phyloP scores from a whole-genome alignment of 2,113 vertebrate genomes.

The Scomber colias region DNA sequence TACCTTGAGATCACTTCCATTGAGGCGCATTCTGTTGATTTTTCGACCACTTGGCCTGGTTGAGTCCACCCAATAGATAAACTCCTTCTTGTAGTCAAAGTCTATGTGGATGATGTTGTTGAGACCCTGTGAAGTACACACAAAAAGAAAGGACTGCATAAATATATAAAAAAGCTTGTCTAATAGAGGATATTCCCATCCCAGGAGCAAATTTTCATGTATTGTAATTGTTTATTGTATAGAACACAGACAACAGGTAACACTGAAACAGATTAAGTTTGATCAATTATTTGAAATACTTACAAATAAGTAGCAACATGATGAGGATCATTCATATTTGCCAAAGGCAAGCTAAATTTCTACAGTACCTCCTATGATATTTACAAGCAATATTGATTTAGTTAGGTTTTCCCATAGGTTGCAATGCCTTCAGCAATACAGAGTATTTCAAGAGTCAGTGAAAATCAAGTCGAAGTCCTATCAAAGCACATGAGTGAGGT shows the following conservation, averaged over 20 bases:
- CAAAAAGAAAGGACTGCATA: neutral
- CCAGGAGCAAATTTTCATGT: too few species aligned
- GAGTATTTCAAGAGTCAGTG: conserved; percentile 25
- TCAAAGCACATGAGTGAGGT: conserved; percentile 58
- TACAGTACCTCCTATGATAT: conserved; percentile 12
- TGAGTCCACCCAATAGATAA: conserved; percentile 98
- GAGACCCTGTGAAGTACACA: conserved; percentile 89
- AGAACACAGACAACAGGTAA: too few species aligned
- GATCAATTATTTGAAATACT: neutral
- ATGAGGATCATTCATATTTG: neutral
- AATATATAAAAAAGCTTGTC: too few species aligned
- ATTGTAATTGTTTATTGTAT: too few species aligned
- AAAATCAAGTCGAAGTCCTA: conserved; percentile 36
- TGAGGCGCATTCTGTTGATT: conserved; percentile 97
- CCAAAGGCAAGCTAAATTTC: neutral
- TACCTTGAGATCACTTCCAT: conserved; percentile 97
- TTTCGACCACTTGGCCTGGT: conserved; percentile 95
- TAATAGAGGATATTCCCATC: too few species aligned
- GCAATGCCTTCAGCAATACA: conserved; percentile 20
- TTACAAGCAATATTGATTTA: conserved; percentile 42
- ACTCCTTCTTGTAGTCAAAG: conserved; percentile 98
- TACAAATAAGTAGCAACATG: too few species aligned
- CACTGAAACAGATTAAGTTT: neutral
- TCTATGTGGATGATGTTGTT: conserved; percentile 98
- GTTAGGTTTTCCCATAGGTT: conserved; percentile 30